Conservation (phyloP, 2,113 vertebrate genomes). For the Hemicordylus capensis region DNA sequence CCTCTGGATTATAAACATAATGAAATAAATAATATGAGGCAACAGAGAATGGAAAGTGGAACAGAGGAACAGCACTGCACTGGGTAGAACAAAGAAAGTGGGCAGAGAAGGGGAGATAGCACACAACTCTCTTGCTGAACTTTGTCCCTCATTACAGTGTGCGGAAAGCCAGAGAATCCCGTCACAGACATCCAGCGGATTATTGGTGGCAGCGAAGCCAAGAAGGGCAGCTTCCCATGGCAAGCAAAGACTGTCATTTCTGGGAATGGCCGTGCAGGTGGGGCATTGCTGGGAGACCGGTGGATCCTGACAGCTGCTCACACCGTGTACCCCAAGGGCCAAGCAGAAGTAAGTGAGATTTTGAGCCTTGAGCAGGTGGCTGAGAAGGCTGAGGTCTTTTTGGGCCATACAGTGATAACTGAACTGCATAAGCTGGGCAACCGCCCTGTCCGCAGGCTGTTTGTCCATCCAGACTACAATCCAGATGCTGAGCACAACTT, state of each 20-base stretch:
- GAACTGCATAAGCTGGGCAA: conserved; percentile 52
- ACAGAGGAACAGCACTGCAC: too few species aligned
- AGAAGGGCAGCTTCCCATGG: conserved; percentile 87
- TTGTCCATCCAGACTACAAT: conserved; percentile 83
- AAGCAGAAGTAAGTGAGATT: neutral
- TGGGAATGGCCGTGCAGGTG: conserved; percentile 76
- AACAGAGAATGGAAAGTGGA: neutral
- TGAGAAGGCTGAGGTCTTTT: conserved; percentile 63
- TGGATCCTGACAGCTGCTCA: conserved; percentile 94
- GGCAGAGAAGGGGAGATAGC: too few species aligned
- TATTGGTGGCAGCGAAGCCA: conserved; percentile 75
- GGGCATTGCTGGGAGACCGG: conserved; percentile 84
- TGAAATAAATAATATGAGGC: too few species aligned
- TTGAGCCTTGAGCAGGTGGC: conserved; percentile 21
- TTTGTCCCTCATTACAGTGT: conserved; percentile 77
- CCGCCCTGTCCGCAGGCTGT: conserved; percentile 71
- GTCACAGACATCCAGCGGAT: conserved; percentile 68
- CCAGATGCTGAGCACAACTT: conserved; percentile 57
- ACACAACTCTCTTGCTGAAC: neutral
- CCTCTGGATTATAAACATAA: too few species aligned
- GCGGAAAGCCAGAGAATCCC: conserved; percentile 76
- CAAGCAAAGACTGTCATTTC: conserved; percentile 73
- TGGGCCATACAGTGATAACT: conserved; percentile 40
- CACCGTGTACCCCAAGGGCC: conserved; percentile 66
- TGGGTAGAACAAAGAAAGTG: neutral